Base-by-base conservation (phyloP, 2,888 invertebrate species). In the Zelleria hepariella region DNA sequence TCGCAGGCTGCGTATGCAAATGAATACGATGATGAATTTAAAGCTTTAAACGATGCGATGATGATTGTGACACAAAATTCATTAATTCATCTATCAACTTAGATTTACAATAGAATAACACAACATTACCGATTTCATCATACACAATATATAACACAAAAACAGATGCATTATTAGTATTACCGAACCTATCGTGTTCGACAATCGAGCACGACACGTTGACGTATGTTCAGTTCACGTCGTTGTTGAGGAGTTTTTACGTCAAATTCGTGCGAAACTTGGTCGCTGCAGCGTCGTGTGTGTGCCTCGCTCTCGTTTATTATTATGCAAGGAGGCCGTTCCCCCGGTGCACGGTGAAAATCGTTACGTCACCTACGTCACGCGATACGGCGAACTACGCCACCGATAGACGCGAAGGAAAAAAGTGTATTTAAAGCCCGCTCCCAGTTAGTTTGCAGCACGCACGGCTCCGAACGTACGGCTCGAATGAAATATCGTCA, bases 281-380 rank as follows among this genome's bases (percentile, higher is more conserved):
- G 32, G 32, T 42, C 32, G 32, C 15, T 15, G 32, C 32, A 10
- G 10, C 5, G 32, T 20, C 23, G 51, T 51, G 51, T 49, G 32
- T 42, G 32, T 42, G 32, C 32, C 32, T 15, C 32, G 51, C 51
- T 51, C 51, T 51, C 51, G 51, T 51, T 51, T 21, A 20, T 51
- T 51, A 51, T 58, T 58, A 58, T 58, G 58, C 58, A 58, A 58
- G 58, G 26, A 58, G 58, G 58, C 58, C 58, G 51, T 58, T 58
- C 49, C 20, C 51, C 27, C 48, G 23, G 27, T 58, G 48, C 25
- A n/a, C 69, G 69, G 74, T 70, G 71, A 74, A 75, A 74, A 73
- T 70, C 65, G 68, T 77, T 75, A 72, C 74, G 69, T 74, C 74
- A 76, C 64, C 68, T 64, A 63, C 66, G 69, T 68, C 74, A 70